Percentiles rank a stretch among this genome's conserved stretches.
phyloP scores from a whole-genome alignment of 1,140 invertebrate species.

The Stenopsyche tienmushanensis region DNA sequence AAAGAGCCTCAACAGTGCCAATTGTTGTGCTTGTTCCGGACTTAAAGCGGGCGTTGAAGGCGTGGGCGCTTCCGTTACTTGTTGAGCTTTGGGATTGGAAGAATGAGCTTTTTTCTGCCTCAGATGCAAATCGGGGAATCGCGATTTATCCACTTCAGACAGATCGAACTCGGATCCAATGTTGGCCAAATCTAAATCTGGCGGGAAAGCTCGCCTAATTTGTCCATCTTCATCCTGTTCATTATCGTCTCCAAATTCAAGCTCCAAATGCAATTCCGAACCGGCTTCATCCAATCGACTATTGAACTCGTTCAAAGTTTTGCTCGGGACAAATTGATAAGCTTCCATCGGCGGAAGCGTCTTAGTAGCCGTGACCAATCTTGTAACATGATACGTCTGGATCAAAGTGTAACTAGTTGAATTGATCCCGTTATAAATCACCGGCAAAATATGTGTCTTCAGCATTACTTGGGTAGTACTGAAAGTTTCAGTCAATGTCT shows the following conservation, averaged over 20 bases:
- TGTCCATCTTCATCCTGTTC: constrained; percentile 69
- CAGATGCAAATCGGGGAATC: constrained; percentile 56
- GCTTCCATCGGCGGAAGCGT: constrained; percentile 83
- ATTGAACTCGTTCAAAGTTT: constrained; percentile 86
- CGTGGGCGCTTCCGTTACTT: constrained; percentile 52
- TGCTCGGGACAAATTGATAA: constrained; percentile 83
- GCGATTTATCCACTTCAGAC: constrained; percentile 66
- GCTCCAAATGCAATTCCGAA: constrained; percentile 78
- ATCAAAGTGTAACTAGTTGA: constrained; percentile 77
- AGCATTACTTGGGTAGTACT: constrained; percentile 83
- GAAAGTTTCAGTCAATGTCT: constrained; percentile 88
- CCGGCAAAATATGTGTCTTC: constrained; percentile 83
- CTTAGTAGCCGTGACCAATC: constrained; percentile 83
- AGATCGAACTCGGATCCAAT: constrained; percentile 69
- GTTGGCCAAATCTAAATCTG: constrained; percentile 64
- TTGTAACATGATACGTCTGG: constrained; percentile 84
- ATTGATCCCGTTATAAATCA: constrained; percentile 69
- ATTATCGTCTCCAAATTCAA: constrained; percentile 81
- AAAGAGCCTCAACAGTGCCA: constrained; percentile 68
- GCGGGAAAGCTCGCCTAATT: constrained; percentile 61
- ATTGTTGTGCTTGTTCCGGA: constrained; percentile 73
- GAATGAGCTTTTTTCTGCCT: constrained; percentile 62
- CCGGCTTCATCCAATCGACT: constrained; percentile 84
- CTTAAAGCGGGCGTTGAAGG: constrained; percentile 57
- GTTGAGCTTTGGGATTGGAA: constrained; percentile 52